phyloP scores from a whole-genome alignment of 1,140 invertebrate species.

The Acyrthosiphon pisum region DNA sequence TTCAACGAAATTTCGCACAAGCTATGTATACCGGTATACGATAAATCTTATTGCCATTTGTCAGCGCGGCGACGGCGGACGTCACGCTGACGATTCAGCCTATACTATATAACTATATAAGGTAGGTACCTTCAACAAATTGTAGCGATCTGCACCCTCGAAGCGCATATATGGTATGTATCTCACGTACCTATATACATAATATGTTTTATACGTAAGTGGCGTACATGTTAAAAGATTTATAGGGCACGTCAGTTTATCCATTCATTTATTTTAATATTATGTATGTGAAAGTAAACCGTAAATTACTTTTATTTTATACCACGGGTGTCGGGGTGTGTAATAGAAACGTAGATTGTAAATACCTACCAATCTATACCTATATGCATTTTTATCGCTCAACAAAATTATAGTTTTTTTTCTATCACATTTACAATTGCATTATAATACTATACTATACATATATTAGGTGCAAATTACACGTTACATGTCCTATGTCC shows the following conservation, averaged over 20 bases:
- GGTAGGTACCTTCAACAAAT: too few species aligned
- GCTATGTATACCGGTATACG: not conserved
- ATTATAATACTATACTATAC: too few species aligned
- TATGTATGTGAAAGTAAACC: not conserved
- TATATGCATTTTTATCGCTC: too few species aligned
- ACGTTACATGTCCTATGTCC: too few species aligned
- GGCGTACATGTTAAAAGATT: not conserved
- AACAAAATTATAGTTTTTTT: too few species aligned
- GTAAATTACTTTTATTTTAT: not conserved
- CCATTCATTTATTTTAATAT: not conserved
- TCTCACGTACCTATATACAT: not conserved
- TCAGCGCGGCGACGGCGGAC: not conserved
- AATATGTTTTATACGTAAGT: not conserved
- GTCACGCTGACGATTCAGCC: not conserved
- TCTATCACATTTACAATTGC: too few species aligned
- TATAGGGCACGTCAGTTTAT: not conserved
- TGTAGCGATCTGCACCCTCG: not conserved
- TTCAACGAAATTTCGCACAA: not conserved
- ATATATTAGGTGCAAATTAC: too few species aligned
- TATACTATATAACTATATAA: not conserved
- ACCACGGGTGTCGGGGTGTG: not conserved
- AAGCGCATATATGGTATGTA: not conserved
- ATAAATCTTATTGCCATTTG: conserved; percentile 2
- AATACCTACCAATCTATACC: too few species aligned
- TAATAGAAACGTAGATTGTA: not conserved